Base-by-base conservation (phyloP, 1,140 invertebrate genomes). In the Aphis craccivora region DNA sequence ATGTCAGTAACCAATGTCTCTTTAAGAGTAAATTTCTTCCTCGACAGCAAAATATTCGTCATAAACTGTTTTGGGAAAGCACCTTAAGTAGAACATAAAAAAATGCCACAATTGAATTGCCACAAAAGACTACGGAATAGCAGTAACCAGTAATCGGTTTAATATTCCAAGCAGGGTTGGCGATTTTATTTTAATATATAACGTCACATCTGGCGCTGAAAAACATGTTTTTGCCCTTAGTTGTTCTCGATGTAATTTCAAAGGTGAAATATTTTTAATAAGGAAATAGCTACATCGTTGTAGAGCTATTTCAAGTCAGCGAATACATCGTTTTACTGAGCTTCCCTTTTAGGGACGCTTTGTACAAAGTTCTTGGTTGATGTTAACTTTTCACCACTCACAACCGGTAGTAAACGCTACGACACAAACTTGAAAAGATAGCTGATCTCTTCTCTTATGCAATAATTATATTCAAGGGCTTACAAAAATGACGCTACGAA, bases 131-230 rank as follows among this genome's bases (percentile, higher is more conserved):
- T 90, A 90, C 89, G 37, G 89, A 25, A 90, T 60, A 90, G 53
- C 53, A 89, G 87, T 60, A 55, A 67, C 51, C 89, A 60, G 89
- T 90, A 90, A 90, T 90, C 89, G 53, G 51, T 90, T 90, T 90
- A 90, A 90, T 90, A 90, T 90, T 90, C 89, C 48, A 23, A 90
- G 53, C 53, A 60, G 89, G 89, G 53, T 90, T 60, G 53, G 53
- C 53, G 43, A 90, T 90, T 90, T 90, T 90, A 90, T 90, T 90
- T 90, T 90, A 90, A 90, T 90, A 90, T 90, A 90, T 90, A 90
- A 90, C 89, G 89, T 90, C 89, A 60, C 89, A 90, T 90, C 89
- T 90, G 89, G 89, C 53, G 53, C 53, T 37, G 53, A 53, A 67
- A 60, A 90, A 90, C 53, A 90, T 90, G 53, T 60, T 90, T 90